Percentiles rank a stretch among this genome's conserved stretches.
These are phyloP conservation scores for Oxycera nigricornis DNA, from an alignment of 2,888 invertebrate species.

Conservation along the genomic window DNA sequence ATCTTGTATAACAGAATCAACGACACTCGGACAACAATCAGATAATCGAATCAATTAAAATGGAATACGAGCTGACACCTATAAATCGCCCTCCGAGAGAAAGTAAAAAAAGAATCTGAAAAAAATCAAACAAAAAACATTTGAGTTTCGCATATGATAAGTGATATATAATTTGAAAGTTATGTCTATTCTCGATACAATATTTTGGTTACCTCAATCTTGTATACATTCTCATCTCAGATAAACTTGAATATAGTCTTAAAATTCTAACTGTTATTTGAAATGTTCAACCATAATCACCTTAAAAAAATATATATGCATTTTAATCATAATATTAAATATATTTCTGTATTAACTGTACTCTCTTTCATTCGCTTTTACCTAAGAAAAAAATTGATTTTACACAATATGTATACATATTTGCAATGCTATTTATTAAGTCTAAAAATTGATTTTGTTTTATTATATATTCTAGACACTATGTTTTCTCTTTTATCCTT, in stretches of 20 bases:
- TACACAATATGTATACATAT: neutral
- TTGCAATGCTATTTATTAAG: too few species aligned
- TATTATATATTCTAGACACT: neutral
- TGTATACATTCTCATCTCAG: neutral
- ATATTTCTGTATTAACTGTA: neutral
- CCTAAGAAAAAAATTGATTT: neutral
- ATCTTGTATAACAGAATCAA: too few species aligned
- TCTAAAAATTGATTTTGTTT: too few species aligned
- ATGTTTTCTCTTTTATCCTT: neutral
- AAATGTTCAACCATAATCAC: neutral
- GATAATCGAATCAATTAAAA: too few species aligned
- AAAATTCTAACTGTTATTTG: neutral
- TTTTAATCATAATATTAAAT: neutral
- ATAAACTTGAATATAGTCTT: neutral
- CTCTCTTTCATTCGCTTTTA: neutral
- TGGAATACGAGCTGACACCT: too few species aligned
- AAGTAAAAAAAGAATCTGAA: neutral
- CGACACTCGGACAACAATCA: too few species aligned
- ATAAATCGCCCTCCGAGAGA: too few species aligned
- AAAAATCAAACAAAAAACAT: neutral
- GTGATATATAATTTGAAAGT: conserved; percentile 10
- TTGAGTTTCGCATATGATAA: neutral
- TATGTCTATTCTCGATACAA: conserved; percentile 15
- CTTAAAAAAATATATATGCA: conserved; percentile 14
- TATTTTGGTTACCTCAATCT: neutral